phyloP scores from a whole-genome alignment of 2,113 vertebrate species.

The Passer montanus region DNA sequence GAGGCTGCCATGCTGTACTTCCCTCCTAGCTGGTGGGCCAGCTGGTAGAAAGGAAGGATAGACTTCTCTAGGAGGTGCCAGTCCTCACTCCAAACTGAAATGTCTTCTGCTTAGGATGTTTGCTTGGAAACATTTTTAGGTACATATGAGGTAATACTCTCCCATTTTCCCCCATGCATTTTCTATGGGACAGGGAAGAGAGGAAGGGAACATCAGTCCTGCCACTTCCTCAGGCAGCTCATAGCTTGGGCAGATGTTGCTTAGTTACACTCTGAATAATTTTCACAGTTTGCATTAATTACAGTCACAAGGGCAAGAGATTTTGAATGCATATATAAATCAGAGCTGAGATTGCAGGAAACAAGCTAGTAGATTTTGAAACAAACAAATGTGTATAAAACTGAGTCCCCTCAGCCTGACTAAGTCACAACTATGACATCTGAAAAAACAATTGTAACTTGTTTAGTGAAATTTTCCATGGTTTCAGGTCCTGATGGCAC shows the following conservation, averaged over 20 bases:
- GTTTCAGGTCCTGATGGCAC: not conserved
- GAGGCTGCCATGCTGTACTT: not conserved
- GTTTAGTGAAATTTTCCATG: not conserved
- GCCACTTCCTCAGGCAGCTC: not conserved
- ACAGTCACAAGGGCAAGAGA: not conserved
- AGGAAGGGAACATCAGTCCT: rapidly evolving
- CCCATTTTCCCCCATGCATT: not conserved
- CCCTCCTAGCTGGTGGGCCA: not conserved
- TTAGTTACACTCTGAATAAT: not conserved
- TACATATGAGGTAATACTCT: not conserved
- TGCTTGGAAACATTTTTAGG: not conserved
- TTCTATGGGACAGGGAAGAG: not conserved
- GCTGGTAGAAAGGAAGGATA: not conserved
- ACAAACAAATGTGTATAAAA: not conserved
- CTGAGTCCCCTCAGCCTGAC: not conserved
- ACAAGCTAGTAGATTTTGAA: not conserved
- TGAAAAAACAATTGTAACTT: not conserved
- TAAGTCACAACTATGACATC: not conserved
- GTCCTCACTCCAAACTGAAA: not conserved
- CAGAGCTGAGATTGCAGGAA: not conserved
- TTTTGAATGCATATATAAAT: not conserved
- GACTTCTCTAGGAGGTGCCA: not conserved
- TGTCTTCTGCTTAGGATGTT: not conserved
- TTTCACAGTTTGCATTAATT: not conserved
- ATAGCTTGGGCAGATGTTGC: not conserved